Evolutionary conservation across 1,140 invertebrate species (phyloP).

Genomic region (Drosophila pachea): DNA sequence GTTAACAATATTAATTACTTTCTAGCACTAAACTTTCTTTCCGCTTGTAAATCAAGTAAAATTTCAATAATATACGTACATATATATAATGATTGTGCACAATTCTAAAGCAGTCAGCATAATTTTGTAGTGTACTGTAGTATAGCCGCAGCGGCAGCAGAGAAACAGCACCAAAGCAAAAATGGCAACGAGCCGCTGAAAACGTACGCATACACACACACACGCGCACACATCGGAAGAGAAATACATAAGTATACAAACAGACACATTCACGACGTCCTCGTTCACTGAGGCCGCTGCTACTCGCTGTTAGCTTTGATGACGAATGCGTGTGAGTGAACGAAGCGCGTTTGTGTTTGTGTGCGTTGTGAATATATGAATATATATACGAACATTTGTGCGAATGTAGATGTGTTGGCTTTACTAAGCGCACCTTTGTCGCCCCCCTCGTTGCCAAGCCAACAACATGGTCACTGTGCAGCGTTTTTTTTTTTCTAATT

Average conservation of each 20-base stretch:
- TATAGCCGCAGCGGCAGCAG: conserved; percentile 17
- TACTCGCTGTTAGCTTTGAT: conserved; percentile 57
- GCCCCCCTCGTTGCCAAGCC: conserved; percentile 13
- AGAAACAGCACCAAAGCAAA: conserved; percentile 40
- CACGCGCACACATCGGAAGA: conserved; percentile 6
- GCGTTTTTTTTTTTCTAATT: conserved; percentile 24
- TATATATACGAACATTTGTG: conserved; percentile 14
- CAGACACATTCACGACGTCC: conserved; percentile 48
- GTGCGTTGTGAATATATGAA: conserved; percentile 10
- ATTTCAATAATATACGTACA: neutral
- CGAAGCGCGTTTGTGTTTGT: conserved; percentile 21
- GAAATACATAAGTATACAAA: conserved; percentile 17
- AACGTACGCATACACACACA: conserved; percentile 46
- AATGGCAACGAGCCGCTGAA: conserved; percentile 52
- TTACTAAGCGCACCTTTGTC: conserved; percentile 6
- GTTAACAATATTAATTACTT: neutral
- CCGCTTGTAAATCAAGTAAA: neutral
- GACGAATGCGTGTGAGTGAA: conserved; percentile 63
- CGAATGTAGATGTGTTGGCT: conserved; percentile 14
- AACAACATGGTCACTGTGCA: conserved; percentile 8
- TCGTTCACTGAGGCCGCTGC: conserved; percentile 50
- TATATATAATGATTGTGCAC: conserved; percentile 12
- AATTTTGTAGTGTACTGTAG: conserved; percentile 29
- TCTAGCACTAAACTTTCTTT: neutral
- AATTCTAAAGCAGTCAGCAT: conserved; percentile 20